Evolutionary conservation across 1,140 invertebrate genomes (phyloP).

Genomic region (Oreohelix idahoensis): DNA sequence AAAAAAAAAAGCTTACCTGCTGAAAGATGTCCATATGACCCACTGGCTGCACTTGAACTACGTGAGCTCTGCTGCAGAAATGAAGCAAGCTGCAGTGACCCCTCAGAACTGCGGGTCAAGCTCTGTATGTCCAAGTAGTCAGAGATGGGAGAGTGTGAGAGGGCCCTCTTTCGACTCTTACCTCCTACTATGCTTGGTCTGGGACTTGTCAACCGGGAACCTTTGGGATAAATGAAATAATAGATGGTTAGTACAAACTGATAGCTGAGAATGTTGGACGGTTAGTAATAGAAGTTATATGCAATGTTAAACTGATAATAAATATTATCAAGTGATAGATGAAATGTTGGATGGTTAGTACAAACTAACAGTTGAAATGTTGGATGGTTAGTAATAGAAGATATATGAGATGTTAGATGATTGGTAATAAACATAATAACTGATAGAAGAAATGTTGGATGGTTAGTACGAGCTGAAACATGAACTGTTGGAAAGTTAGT

Average conservation of each 20-base stretch:
- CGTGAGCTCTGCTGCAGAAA: conserved; percentile 85
- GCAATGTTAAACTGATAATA: not conserved
- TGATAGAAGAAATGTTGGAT: no score
- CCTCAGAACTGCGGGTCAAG: conserved; percentile 95
- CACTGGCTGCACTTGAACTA: conserved; percentile 87
- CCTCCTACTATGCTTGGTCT: conserved; percentile 76
- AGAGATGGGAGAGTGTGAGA: conserved; percentile 95
- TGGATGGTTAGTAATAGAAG: not conserved
- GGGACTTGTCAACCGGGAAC: conserved; percentile 76
- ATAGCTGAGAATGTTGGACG: no score
- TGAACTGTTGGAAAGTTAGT: no score
- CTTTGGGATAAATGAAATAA: not conserved
- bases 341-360: no score
- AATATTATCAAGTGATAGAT: no score
- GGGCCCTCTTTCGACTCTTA: conserved; percentile 84
- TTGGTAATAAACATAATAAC: not conserved
- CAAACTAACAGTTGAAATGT: no score
- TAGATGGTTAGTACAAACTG: no score
- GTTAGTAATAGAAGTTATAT: not conserved
- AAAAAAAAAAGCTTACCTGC: conserved; percentile 86
- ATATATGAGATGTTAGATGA: not conserved
- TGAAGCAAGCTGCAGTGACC: conserved; percentile 87
- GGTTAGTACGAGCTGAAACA: no score
- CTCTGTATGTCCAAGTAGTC: conserved; percentile 92
- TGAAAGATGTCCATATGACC: conserved; percentile 95